Conservation (phyloP, 2,113 vertebrate genomes). For the Salvelinus namaycush region DNA sequence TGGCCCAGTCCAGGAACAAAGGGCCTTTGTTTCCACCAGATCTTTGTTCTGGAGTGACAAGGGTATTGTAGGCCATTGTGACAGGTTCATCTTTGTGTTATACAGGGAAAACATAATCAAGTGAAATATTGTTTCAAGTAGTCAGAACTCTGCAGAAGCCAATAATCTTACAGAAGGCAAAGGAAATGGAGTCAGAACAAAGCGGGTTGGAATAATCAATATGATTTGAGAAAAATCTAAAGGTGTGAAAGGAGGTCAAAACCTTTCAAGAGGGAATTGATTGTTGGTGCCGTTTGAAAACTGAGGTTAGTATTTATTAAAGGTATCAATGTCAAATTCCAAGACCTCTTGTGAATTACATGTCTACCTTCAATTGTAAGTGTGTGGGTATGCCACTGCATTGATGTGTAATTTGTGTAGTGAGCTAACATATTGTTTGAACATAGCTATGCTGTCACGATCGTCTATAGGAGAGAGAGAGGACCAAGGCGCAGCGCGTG, state of each 20-base stretch:
- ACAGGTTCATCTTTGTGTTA: conserved; percentile 1
- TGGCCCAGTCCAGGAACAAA: not conserved
- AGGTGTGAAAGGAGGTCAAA: conserved; percentile 2
- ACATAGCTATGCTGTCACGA: too few relatives aligned
- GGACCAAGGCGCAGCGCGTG: too few relatives aligned
- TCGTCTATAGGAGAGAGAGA: too few relatives aligned
- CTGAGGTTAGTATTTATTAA: conserved; percentile 53
- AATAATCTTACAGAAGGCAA: conserved; percentile 48
- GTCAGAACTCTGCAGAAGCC: conserved; percentile 44
- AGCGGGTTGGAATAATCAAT: too few relatives aligned
- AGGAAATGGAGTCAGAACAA: conserved; percentile 15
- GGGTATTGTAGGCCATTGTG: not conserved
- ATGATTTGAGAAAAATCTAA: too few relatives aligned
- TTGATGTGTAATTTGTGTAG: too few relatives aligned
- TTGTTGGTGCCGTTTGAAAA: conserved; percentile 60
- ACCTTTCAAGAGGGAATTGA: conserved; percentile 65
- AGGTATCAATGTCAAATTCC: conserved; percentile 54
- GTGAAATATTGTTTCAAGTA: not conserved
- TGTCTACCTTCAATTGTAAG: not conserved
- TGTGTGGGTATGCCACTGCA: too few relatives aligned
- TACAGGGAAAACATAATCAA: conserved; percentile 45
- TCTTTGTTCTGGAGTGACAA: not conserved
- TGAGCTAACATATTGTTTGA: too few relatives aligned
- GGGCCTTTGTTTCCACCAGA: not conserved
- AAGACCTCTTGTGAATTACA: conserved; percentile 51